Evolutionary conservation across 2,797 vertebrate genomes (phyloP).

Genomic region (Linurgus olivaceus): DNA sequence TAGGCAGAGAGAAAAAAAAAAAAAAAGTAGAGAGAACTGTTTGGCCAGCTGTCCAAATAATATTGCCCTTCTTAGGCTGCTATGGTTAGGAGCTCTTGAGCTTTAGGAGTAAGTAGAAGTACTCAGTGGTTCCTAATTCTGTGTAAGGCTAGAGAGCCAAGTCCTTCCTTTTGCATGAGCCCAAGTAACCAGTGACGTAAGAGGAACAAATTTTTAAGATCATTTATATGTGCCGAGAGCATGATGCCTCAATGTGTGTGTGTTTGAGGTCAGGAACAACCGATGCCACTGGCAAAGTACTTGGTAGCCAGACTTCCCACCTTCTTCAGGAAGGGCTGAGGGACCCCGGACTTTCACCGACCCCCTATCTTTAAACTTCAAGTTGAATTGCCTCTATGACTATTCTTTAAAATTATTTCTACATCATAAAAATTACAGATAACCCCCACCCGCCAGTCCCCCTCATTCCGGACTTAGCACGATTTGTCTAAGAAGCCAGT

Average conservation of each 20-base stretch:
- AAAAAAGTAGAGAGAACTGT: background rate
- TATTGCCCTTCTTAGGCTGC: background rate
- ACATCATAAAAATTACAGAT: background rate
- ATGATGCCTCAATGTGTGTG: accelerated
- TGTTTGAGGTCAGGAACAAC: background rate
- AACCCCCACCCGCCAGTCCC: accelerated
- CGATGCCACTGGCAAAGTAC: background rate
- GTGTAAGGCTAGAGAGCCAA: background rate
- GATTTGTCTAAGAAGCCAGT: accelerated
- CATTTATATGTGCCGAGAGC: background rate
- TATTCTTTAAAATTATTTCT: background rate
- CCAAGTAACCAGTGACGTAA: background rate
- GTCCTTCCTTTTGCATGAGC: background rate
- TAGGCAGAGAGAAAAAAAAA: background rate
- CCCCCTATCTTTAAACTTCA: background rate
- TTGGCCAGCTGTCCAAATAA: background rate
- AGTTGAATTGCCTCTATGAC: background rate
- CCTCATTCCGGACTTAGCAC: background rate
- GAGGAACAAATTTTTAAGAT: background rate
- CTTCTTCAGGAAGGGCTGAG: background rate
- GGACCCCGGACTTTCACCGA: background rate
- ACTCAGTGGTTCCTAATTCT: background rate
- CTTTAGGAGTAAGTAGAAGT: background rate
- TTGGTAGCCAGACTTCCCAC: background rate
- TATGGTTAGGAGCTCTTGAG: background rate